Percentiles rank a stretch among this genome's conserved stretches.
phyloP scores from a whole-genome alignment of 2,113 vertebrate species.

The Meleagris gallopavo region DNA sequence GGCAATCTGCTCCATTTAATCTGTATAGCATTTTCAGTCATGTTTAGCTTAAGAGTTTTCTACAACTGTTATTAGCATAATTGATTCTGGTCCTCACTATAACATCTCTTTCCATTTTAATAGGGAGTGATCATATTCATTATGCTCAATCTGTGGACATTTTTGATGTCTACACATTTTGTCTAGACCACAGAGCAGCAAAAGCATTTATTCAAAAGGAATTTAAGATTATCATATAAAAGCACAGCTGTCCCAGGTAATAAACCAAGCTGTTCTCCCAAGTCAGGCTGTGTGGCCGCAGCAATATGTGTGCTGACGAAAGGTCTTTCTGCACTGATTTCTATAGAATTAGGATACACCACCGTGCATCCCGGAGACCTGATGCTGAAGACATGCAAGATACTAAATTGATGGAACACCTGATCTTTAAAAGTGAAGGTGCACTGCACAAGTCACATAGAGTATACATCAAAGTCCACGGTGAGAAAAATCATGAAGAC shows the following conservation, averaged over 20 bases:
- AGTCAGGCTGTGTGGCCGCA: background rate
- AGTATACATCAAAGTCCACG: slow-evolving; percentile 55
- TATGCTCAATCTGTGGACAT: background rate
- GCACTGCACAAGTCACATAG: slow-evolving; percentile 33
- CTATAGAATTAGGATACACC: background rate
- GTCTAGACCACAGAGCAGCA: slow-evolving; percentile 14
- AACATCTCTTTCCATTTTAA: slow-evolving; percentile 9
- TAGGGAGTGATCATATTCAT: background rate
- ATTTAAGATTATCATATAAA: slow-evolving; percentile 8
- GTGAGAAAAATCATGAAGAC: slow-evolving; percentile 68
- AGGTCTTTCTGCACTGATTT: background rate
- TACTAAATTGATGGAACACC: slow-evolving; percentile 34
- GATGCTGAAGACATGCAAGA: background rate
- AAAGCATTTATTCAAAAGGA: background rate
- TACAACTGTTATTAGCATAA: background rate
- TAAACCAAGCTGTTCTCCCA: background rate
- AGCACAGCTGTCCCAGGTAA: slow-evolving; percentile 10
- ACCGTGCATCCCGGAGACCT: background rate
- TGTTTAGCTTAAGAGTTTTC: background rate
- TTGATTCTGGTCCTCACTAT: slow-evolving; percentile 11
- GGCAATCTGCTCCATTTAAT: background rate
- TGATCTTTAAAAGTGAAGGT: slow-evolving; percentile 59
- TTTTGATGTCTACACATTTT: slow-evolving; percentile 18
- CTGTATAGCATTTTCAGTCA: background rate
- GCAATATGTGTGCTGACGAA: background rate